Conservation (phyloP, 2,113 vertebrate genomes). For the Pongo pygmaeus region DNA sequence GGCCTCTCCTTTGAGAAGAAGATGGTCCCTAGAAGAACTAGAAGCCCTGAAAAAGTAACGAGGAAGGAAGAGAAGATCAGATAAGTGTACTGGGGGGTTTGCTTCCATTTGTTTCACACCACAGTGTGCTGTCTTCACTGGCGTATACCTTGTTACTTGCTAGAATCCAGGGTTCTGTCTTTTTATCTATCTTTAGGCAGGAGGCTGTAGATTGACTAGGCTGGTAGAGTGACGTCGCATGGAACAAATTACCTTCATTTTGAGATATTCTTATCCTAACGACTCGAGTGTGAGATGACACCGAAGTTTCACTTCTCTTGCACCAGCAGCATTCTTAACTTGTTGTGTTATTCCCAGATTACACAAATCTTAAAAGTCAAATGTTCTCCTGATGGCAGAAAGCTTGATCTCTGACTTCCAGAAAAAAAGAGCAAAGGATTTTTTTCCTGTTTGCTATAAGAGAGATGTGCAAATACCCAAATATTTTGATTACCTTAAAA, state of each 20-base stretch:
- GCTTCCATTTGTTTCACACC: not conserved
- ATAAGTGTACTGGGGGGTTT: too few relatives aligned
- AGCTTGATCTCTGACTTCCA: not conserved
- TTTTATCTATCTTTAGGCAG: not conserved
- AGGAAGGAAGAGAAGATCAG: not conserved
- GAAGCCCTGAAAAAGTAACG: not conserved
- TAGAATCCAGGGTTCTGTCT: not conserved
- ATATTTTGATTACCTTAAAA: not conserved
- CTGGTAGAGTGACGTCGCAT: not conserved
- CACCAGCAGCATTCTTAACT: not conserved
- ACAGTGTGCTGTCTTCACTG: not conserved
- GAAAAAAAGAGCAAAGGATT: not conserved
- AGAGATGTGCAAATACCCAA: not conserved
- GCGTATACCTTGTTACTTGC: accelerated
- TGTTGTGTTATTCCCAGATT: not conserved
- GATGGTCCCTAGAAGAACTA: not conserved
- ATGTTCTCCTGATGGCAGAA: not conserved
- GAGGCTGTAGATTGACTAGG: not conserved
- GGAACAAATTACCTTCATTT: not conserved
- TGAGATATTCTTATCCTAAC: not conserved
- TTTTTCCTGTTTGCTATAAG: too few relatives aligned
- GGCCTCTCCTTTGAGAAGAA: not conserved
- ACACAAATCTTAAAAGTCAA: not conserved
- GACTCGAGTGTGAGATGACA: not conserved
- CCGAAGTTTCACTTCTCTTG: not conserved